Evolutionary conservation across 2,113 vertebrate genomes (phyloP), one percentile per base, ranked within the genome.

Genomic region (Xyliphius kryptos): DNA sequence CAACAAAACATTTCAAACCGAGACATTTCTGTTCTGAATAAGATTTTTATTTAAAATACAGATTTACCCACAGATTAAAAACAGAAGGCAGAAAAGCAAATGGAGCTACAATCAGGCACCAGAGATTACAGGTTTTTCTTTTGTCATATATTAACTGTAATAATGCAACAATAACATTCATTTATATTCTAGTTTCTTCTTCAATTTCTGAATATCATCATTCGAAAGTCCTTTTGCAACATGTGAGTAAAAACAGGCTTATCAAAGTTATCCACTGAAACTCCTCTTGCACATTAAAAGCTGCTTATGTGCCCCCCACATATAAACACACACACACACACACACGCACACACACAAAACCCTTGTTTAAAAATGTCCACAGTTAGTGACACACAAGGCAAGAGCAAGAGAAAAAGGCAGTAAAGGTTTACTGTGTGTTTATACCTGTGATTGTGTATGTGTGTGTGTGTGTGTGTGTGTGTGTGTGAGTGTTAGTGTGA

Each of bases 61-160:
- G 85, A 86, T 84, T 87, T 84, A 82, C 84, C 80, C 83, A 87
- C 83, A 85, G 80, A 83, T 85, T 85, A 86, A 85, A 87, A 87
- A 89, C 79, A 77, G 85, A 83, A 82, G 82, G 81, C 80, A 85
- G 80, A n/a, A 84, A 87, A 86, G 80, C 79, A 81, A 84, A 86
- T 82, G 79, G 83, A 85, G 86, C 86, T 88, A 89, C 85, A 87
- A 73, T 87, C 83, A 88, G 83, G 85, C 85, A 89, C 86, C 84
- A 84, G 85, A 83, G 82, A 86, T 63, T 86, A 86, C 81, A 83
- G 74, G 5, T n/a, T n/a, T 77, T 74, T 59, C 36, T 76, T 76
- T 66, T 76, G n/a, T 76, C 57, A 64, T 63, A 70, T 66, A 80
- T 82, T 74, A 85, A 86, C 81, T 86, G 82, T 79, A 76, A 85